phyloP scores from a whole-genome alignment of 35 echinoderm and acorn worm genomes.

The Ophiothrix spiculata region DNA sequence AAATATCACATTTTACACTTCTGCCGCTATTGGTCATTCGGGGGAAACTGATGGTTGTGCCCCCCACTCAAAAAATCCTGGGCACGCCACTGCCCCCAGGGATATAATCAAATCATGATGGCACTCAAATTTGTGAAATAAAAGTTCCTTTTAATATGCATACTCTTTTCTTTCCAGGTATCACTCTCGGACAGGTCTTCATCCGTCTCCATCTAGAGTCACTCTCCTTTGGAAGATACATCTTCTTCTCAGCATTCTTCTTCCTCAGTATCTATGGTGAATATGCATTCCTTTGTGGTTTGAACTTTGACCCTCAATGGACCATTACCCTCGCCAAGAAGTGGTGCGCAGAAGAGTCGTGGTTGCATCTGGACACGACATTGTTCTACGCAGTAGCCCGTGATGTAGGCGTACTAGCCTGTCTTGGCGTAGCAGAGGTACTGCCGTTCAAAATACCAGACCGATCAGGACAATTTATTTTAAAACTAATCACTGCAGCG shows the following conservation, averaged over 20 bases:
- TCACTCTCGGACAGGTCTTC: slow-evolving; percentile 43
- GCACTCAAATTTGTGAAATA: no score
- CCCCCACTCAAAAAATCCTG: no score
- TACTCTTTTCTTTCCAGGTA: slow-evolving; percentile 64
- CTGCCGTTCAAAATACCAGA: slow-evolving; percentile 19
- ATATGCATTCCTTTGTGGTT: slow-evolving; percentile 42
- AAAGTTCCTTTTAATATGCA: no score
- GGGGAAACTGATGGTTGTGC: no score
- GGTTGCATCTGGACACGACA: slow-evolving; percentile 87
- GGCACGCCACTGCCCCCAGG: no score
- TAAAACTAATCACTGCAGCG: slow-evolving; percentile 14
- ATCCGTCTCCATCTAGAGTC: slow-evolving; percentile 41
- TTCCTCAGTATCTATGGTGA: slow-evolving; percentile 38
- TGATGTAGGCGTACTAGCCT: slow-evolving; percentile 67
- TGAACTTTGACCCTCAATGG: slow-evolving; percentile 63
- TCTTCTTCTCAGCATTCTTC: slow-evolving; percentile 44
- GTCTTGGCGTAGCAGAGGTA: slow-evolving; percentile 37
- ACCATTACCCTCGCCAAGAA: slow-evolving; percentile 69
- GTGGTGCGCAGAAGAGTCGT: slow-evolving; percentile 65
- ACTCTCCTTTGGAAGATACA: slow-evolving; percentile 51
- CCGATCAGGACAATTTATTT: background rate
- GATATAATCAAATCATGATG: no score
- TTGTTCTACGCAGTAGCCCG: slow-evolving; percentile 68
- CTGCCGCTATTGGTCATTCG: no score
- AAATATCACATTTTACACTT: no score